These are phyloP conservation scores for Astur gentilis DNA, from an alignment of 2,113 vertebrate genomes.

Conservation along the genomic window DNA sequence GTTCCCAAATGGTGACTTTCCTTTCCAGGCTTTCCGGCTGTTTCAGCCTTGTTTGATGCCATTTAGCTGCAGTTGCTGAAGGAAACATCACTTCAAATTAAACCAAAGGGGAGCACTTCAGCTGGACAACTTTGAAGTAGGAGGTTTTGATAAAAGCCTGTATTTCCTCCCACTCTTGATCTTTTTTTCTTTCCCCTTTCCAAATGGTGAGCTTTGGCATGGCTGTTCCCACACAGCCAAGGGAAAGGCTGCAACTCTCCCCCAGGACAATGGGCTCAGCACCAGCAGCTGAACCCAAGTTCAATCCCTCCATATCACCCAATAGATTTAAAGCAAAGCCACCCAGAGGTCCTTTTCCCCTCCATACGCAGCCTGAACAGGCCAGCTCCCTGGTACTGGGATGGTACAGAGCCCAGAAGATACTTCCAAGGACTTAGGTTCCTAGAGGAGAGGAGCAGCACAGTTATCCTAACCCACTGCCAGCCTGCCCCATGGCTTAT, in stretches of 20 bases:
- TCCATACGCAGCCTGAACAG: neutral
- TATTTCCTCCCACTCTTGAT: slow-evolving; percentile 24
- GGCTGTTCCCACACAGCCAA: neutral
- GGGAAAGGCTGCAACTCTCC: neutral
- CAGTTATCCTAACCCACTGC: neutral
- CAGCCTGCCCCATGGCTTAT: neutral
- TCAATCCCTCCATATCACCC: neutral
- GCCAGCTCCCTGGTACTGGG: neutral
- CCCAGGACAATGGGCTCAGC: fast-evolving
- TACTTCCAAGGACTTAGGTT: neutral
- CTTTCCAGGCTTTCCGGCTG: slow-evolving; percentile 42
- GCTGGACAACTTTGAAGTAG: slow-evolving; percentile 58
- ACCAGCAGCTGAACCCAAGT: neutral
- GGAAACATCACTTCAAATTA: slow-evolving; percentile 67
- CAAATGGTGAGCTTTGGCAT: neutral
- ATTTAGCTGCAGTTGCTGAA: slow-evolving; percentile 53
- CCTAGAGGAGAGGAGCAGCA: neutral
- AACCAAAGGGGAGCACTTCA: slow-evolving; percentile 56
- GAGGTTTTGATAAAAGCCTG: slow-evolving; percentile 60
- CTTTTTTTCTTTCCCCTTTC: neutral
- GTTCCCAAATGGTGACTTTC: neutral
- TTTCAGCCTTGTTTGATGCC: slow-evolving; percentile 19
- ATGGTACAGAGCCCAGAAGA: neutral
- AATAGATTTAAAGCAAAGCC: neutral
- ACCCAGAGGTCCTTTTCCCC: neutral